These are phyloP conservation scores for Cerastoderma edule DNA, from an alignment of 2,888 invertebrate species.

Conservation along the genomic window DNA sequence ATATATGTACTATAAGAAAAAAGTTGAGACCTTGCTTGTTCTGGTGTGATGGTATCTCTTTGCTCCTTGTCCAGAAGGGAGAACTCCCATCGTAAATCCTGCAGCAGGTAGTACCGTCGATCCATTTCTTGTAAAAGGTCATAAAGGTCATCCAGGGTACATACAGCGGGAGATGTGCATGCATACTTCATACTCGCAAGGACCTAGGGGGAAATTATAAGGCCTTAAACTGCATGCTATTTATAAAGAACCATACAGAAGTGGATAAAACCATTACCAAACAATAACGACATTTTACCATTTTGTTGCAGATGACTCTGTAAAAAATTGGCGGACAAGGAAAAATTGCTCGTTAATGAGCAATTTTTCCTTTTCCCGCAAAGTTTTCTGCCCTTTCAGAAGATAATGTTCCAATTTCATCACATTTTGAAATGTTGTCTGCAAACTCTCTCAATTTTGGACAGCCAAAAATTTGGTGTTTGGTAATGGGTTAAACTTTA, in stretches of 20 bases:
- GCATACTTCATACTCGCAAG: conserved; percentile 78
- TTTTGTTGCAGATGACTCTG: background rate
- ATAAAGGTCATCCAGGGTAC: conserved; percentile 75
- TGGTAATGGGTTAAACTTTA: background rate
- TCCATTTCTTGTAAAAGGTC: conserved; percentile 82
- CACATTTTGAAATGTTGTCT: too few relatives aligned
- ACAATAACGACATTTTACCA: background rate
- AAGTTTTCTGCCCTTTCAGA: background rate
- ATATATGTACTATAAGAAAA: too few relatives aligned
- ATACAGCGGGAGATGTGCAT: conserved; percentile 69
- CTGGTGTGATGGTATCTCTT: conserved; percentile 76
- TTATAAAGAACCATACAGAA: background rate
- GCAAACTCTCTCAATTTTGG: too few relatives aligned
- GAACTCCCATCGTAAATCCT: conserved; percentile 82
- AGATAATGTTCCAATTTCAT: too few relatives aligned
- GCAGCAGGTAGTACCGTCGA: conserved; percentile 80
- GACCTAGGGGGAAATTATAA: conserved; percentile 62
- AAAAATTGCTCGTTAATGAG: background rate
- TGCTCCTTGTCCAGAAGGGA: conserved; percentile 77
- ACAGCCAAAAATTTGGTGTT: too few relatives aligned
- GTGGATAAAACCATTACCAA: background rate
- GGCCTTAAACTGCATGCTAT: background rate
- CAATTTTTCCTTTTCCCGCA: background rate
- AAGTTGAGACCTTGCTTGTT: conserved; percentile 79
- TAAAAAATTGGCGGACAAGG: background rate